phyloP scores from a whole-genome alignment of 2,888 invertebrate genomes.

The Stenurella melanura region DNA sequence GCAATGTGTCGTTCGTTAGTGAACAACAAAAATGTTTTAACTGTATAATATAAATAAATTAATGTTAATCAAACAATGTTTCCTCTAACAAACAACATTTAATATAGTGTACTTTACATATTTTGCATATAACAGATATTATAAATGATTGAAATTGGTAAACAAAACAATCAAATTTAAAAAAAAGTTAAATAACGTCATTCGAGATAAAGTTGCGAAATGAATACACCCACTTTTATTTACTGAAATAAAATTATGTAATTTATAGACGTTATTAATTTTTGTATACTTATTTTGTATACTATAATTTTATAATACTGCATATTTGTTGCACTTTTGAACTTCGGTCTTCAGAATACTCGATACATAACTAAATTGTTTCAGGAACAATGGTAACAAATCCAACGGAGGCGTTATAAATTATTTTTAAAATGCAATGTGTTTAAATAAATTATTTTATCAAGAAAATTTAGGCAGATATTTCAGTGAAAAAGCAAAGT shows the following conservation, averaged over 20 bases:
- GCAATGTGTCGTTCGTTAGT: neutral
- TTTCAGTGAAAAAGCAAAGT: no score
- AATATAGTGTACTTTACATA: neutral
- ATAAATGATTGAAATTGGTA: neutral
- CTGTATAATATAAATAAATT: neutral
- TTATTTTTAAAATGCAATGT: no score
- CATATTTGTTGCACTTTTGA: neutral
- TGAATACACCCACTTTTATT: neutral
- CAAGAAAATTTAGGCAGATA: no score
- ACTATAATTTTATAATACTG: no score
- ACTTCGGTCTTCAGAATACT: neutral
- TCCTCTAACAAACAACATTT: conserved; percentile 4
- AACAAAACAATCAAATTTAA: neutral
- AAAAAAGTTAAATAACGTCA: neutral
- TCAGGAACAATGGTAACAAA: no score
- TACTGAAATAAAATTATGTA: neutral
- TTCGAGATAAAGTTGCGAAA: neutral
- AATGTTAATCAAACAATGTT: neutral
- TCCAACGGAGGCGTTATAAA: no score
- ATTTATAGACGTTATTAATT: neutral
- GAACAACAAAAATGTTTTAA: neutral
- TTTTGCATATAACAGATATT: neutral
- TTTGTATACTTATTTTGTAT: no score
- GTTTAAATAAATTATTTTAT: no score
- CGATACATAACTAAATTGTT: neutral